Evolutionary conservation across 23 tunicate species (phyloP), one percentile per base, ranked within the genome.

Genomic region (Pegea sp.): DNA sequence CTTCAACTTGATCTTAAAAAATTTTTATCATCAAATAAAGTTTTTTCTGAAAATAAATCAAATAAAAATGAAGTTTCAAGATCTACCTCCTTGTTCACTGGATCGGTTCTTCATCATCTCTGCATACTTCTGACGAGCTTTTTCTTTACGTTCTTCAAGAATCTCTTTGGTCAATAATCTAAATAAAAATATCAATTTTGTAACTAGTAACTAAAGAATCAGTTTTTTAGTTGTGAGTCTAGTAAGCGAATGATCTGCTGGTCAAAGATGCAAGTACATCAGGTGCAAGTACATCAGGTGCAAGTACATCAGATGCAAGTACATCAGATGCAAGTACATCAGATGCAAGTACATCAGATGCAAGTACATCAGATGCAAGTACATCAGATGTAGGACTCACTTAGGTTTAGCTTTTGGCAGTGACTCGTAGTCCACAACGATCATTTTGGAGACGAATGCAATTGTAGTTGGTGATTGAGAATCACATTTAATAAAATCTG

Each of bases 371-470:
- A n/a, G n/a, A n/a, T n/a, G n/a, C n/a, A n/a, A n/a, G n/a, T n/a
- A n/a, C n/a, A n/a, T n/a, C n/a, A n/a, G n/a, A n/a, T n/a, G n/a
- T n/a, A n/a, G n/a, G n/a, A n/a, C n/a, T n/a, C n/a, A n/a, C n/a
- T n/a, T n/a, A n/a, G n/a, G n/a, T n/a, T n/a, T n/a, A n/a, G n/a
- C n/a, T n/a, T n/a, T n/a, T 26, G 84, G 84, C 62, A 74, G 24
- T 0, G 29, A 31, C 31, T 59, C 61, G 2, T 53, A 29, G 42
- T 69, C 67, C 6, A 89, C 71, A 13, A 84, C 72, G 13, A 89
- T 75, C 98, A 89, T 89, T 50, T 89, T 89, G 13, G 90, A 77
- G 24, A 77, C 75, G 21, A 89, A 67, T 4, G 64, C 78, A 8
- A 77, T 77, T 21, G 70, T 46, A 7, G 58, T 24, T 20, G 30